Percentiles rank a stretch among this genome's conserved stretches.
Evolutionary conservation across 2,797 vertebrate species (phyloP).

Genomic region (Pogonophryne albipinna): DNA sequence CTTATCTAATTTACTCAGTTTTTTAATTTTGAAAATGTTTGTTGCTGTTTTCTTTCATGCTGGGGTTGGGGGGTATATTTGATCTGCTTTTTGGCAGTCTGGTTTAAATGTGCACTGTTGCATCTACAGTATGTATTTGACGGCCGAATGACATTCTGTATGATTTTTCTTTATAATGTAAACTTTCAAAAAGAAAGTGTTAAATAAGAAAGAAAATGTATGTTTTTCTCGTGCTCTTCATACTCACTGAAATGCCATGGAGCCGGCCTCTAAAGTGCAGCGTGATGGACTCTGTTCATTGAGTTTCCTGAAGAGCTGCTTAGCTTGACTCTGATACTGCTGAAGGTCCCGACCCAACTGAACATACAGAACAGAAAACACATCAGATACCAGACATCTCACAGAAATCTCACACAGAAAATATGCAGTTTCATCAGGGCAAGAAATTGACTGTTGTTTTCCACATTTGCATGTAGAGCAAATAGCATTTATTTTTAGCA

Average conservation of each 20-base stretch:
- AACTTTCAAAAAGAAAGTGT: no score
- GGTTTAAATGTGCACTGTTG: no score
- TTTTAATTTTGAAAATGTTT: no score
- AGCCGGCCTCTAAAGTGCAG: conserved; percentile 96
- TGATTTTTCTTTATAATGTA: no score
- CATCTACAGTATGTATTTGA: no score
- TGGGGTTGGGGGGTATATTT: no score
- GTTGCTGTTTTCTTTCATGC: no score
- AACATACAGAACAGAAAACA: conserved; percentile 48
- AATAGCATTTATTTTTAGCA: background rate
- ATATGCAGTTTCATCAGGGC: background rate
- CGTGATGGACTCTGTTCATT: conserved; percentile 97
- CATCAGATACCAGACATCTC: conserved; percentile 5
- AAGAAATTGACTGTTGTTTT: conserved; percentile 8
- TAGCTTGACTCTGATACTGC: conserved; percentile 98
- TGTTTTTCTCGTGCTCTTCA: background rate
- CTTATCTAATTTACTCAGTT: no score
- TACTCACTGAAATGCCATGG: conserved; percentile 98
- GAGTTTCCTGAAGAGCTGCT: conserved; percentile 96
- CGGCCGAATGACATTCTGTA: no score
- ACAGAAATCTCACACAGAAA: conserved; percentile 9
- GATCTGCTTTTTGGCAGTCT: no score
- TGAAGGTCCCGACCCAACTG: conserved; percentile 97
- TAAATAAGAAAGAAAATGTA: no score
- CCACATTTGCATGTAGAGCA: background rate